Base-by-base conservation (phyloP, 1,140 invertebrate species). In the Caenorhabditis inopinata region DNA sequence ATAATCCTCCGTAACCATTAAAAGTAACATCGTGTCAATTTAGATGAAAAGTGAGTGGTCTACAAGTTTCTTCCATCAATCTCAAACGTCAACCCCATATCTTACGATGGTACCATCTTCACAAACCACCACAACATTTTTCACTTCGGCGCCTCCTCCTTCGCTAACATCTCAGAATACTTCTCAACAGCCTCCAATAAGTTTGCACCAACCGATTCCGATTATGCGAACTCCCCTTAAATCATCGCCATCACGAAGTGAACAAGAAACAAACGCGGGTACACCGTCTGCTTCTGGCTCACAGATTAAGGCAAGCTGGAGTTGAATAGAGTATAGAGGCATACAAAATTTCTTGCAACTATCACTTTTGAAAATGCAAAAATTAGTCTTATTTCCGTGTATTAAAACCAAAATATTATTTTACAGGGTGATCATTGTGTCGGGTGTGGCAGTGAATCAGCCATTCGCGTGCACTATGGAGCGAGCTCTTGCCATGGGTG, bases 391-490 rank as follows among this genome's bases (percentile, higher is more conserved):
- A 58, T 23, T 32, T 16, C 29, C 49, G 7, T 25, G 27, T 51
- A 7, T 51, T 48, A 0, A 14, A 48, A 23, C 27, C 18, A 23
- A 25, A 51, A 51, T 11, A 23, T 51, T 25, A 23, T 0, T 51
- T 77, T 79, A 7, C 68, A 80, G 78, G 73, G 73, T 6, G 80
- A 68, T 35, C 18, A 32, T 14, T 82, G 81, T 76, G 81, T 82
- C 21, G 81, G 77, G 16, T 82, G 81, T 42, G 78, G 62, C 21
- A 83, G 80, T 7, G 82, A 81, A 1, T 53, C 47, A 11, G 38
- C 77, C 1, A 79, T 82, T 35, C 78, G 77, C 18, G 78, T 82
- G 29, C 81, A 82, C 49, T 82, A 82, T 51, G 78, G 78, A 38
- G 81, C 81, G 32, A 48, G 62, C 29, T 74, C 58, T 11, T 82